Base-by-base conservation (phyloP, 2,888 invertebrate species). In the Catocala fraxini region DNA sequence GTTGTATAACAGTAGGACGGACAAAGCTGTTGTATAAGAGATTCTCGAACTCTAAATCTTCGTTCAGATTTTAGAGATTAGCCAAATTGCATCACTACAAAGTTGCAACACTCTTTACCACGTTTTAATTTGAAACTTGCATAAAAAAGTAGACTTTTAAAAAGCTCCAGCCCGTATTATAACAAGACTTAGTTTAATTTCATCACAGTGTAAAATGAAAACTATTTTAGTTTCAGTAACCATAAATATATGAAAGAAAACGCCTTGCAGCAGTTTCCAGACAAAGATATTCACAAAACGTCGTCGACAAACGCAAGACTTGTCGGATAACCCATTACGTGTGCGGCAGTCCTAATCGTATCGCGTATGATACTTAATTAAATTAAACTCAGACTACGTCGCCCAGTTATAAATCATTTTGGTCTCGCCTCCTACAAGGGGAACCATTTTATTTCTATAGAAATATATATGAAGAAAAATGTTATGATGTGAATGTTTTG, bases 291-390 rank as follows among this genome's bases (percentile, higher is more conserved):
- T 41, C 15, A 10, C 10, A 59, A 11, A 55, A 39, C 45, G n/a
- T 56, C 42, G 12, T 45, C 25, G 35, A 55, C 51, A 51, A 51
- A 49, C 55, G 55, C 13, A 49, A 51, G 39, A 51, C n/a, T 51
- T n/a, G 9, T 1, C 6, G 13, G 41, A 53, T 55, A 57, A 55
- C 15, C 45, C 25, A 54, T 48, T 47, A 59, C 12, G 63, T 68
- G 46, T 60, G 64, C 52, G 48, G 39, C 39, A 41, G 13, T 51
- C 63, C 53, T 63, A 63, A 61, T 34, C 51, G 11, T 47, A 63
- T 64, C 63, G 45, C 56, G 56, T 64, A 65, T 68, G 63, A 59
- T 56, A 71, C 70, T 70, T 80, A 75, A 80, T 80, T 79, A 75
- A 78, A 77, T 79, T 70, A 73, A 64, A 57, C 56, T 67, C 66